Evolutionary conservation across 2,113 vertebrate genomes (phyloP), one percentile per base, ranked within the genome.

Genomic region (Phainopepla nitens): DNA sequence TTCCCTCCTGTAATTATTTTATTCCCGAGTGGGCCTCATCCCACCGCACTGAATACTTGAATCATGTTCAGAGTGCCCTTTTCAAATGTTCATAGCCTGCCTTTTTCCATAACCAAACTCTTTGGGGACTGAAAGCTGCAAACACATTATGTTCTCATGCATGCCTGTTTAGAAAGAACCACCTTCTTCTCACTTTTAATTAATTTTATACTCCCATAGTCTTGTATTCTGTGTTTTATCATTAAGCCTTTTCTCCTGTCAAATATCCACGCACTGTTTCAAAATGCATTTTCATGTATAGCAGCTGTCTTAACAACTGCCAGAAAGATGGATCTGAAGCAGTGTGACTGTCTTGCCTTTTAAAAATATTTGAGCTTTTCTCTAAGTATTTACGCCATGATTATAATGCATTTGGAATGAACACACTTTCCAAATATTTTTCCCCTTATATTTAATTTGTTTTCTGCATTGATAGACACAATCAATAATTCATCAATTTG

Each of bases 401-500:
- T 75, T 69, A 68, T 45, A 79, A 93, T 60, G 27, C 51, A 53
- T 65, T 76, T 83, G 79, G 82, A 93, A 88, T 90, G 39, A 96
- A 73, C 44, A 82, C 0, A 15, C 45, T 96, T 90, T 88, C 53
- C 41, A 94, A 94, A 85, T 42, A 91, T 77, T 27, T 75, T 90
- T 9, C 76, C 65, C 25, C 19, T 66, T 66, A 78, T 18, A 68
- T 86, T 94, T 89, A 93, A 92, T 96, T 97, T 96, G 83, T 87
- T 96, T 94, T 89, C 54, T 78, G 79, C 33, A 57, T 45, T 86
- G 65, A 91, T 79, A 94, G 54, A 60, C 35, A 21, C 50, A 91
- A 94, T 96, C 88, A 96, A 92, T 89, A 96, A 96, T 96, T 97
- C 53, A 96, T 94, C 62, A 33, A 64, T 95, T 93, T 86, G 50